phyloP scores from a whole-genome alignment of 2,888 invertebrate species.

The Amiota communis region DNA sequence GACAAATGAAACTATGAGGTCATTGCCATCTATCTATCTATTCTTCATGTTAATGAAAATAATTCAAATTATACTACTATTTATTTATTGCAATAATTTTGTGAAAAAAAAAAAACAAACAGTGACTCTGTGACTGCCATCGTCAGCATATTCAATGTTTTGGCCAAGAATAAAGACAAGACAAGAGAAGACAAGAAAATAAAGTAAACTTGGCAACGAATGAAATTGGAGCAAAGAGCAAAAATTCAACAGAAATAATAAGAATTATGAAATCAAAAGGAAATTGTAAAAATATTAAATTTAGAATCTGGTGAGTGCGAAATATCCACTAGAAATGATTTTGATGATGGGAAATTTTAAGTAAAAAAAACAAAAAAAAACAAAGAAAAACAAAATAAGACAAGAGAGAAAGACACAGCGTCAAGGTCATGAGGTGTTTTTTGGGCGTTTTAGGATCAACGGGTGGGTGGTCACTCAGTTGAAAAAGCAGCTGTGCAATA shows the following conservation, averaged over 20 bases:
- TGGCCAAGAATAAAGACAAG: conserved; percentile 18
- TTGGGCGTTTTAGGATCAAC: background rate
- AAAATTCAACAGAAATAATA: background rate
- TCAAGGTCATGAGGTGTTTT: conserved; percentile 15
- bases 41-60: too few relatives aligned
- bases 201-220: conserved; percentile 60
- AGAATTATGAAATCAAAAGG: conserved; percentile 38
- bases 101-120: too few relatives aligned
- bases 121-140: too few relatives aligned
- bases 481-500: background rate
- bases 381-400: too few relatives aligned
- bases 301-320: conserved; percentile 30
- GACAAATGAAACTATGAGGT: too few relatives aligned
- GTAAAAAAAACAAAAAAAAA: too few relatives aligned
- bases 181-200: too few relatives aligned
- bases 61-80: too few relatives aligned
- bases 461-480: background rate
- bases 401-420: background rate
- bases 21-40: too few relatives aligned
- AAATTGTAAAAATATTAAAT: conserved; percentile 38
- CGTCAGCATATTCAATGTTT: background rate
- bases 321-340: background rate
- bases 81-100: too few relatives aligned
- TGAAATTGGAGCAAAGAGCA: conserved; percentile 3
- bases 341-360: background rate